Conservation (phyloP, 1,140 invertebrate genomes). For the Bombus sibiricus region DNA sequence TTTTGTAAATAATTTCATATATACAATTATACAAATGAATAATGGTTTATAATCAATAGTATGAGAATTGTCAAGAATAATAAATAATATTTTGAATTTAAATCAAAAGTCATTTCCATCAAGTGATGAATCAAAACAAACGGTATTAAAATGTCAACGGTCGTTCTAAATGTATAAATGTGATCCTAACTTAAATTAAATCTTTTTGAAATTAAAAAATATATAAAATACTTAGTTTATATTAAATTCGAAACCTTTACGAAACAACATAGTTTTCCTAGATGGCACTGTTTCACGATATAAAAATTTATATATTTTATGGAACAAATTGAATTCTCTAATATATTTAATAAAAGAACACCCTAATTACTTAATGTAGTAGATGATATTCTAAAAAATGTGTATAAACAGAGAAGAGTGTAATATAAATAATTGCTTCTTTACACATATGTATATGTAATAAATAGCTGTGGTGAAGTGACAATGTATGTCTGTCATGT, state of each 20-base stretch:
- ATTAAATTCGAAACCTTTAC: background rate
- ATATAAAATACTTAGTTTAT: background rate
- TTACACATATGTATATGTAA: background rate
- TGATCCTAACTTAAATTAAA: background rate
- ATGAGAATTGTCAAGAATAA: background rate
- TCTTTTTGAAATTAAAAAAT: background rate
- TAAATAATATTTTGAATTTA: background rate
- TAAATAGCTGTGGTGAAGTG: constrained; percentile 6
- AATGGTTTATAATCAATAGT: background rate
- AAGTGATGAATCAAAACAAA: background rate
- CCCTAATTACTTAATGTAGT: constrained; percentile 4
- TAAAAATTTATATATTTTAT: constrained; percentile 25
- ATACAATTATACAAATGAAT: background rate
- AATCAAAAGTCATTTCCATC: background rate
- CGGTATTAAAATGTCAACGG: background rate
- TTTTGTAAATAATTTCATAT: background rate
- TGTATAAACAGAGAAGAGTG: background rate
- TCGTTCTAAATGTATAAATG: background rate
- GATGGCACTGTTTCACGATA: constrained; percentile 26
- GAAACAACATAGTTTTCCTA: background rate
- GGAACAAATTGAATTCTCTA: constrained; percentile 43
- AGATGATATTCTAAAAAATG: constrained; percentile 13
- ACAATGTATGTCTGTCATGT: constrained; percentile 41
- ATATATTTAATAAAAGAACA: constrained; percentile 1
- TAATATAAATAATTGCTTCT: background rate